Evolutionary conservation across 2,888 invertebrate species (phyloP), one percentile per base, ranked within the genome.

Genomic region (Aleiodes alternator): DNA sequence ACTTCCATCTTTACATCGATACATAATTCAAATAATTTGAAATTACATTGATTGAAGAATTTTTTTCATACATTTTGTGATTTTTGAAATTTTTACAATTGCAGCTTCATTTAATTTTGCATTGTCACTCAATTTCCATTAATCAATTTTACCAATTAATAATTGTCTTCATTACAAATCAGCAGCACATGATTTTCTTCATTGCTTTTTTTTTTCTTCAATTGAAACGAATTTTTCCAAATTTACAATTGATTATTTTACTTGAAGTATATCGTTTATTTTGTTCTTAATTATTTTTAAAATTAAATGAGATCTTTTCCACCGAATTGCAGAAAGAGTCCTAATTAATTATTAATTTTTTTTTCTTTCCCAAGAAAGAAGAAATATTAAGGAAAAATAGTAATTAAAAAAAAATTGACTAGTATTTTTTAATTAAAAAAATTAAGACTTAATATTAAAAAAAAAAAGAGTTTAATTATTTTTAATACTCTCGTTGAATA

Each of bases 401-500:
- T 14, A n/a, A 34, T 29, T 29, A 11, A 48, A 64, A 64, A 64
- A 64, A 64, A 64, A 64, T 43, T 64, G 64, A 64, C 64, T 64
- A 64, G 64, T 48, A 64, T 43, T 48, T 23, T 48, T 64, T 48
- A 48, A 64, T 48, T 59, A 0, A 8, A 64, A n/a, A 64, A 43
- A 48, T 64, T 16, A 48, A 64, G 12, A 43, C 64, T 14, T 29
- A 56, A 56, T 23, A 56, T 16, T 43, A 5, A 38, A 43, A 43
- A 64, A 38, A 43, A 43, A 64, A n/a, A 48, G 29, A 57, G 57
- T 59, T 43, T 11, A 43, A 43, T 43, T 43, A 48, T 43, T n/a
- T 64, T 43, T 64, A 64, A 64, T 64, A 64, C 64, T 64, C 64
- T 38, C 14, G 64, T 43, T 64, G 64, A 64, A 64, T 64, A 64